These are phyloP conservation scores for Ceuthmochares aereus DNA, from an alignment of 2,113 vertebrate species.

Conservation along the genomic window DNA sequence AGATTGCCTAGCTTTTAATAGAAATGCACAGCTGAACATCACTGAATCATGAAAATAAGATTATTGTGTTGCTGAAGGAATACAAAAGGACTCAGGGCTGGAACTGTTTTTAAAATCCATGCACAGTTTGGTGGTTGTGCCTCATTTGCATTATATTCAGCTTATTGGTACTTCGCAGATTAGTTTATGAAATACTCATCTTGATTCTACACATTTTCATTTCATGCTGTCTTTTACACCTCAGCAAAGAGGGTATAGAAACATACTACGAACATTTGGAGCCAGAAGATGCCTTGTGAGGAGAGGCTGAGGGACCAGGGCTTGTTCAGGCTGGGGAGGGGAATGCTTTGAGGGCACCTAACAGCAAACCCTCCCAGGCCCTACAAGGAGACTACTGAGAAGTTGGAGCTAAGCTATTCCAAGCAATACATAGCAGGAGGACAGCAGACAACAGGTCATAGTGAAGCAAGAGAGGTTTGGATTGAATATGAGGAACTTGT, in stretches of 20 bases:
- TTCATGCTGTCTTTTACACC: not conserved
- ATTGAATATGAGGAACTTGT: not conserved
- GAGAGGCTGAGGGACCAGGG: not conserved
- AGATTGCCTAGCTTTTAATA: constrained; percentile 34
- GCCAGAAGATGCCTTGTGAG: rapidly evolving
- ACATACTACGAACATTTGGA: not conserved
- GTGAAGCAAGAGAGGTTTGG: not conserved
- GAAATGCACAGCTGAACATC: not conserved
- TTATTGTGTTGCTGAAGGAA: not conserved
- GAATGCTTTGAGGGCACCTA: not conserved
- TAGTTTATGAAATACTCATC: not conserved
- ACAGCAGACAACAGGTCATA: not conserved
- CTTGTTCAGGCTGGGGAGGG: not conserved
- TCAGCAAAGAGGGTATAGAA: not conserved
- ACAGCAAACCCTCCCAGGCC: not conserved
- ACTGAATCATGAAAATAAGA: constrained; percentile 14
- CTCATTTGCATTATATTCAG: not conserved
- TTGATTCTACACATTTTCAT: not conserved
- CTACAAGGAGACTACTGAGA: not conserved
- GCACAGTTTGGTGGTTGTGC: not conserved
- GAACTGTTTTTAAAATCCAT: not conserved
- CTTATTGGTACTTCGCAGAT: not conserved
- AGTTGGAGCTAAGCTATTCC: not conserved
- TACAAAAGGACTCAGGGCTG: not conserved
- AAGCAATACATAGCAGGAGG: not conserved